Evolutionary conservation across 1,140 invertebrate species (phyloP).

Genomic region (Nylanderia fulva): DNA sequence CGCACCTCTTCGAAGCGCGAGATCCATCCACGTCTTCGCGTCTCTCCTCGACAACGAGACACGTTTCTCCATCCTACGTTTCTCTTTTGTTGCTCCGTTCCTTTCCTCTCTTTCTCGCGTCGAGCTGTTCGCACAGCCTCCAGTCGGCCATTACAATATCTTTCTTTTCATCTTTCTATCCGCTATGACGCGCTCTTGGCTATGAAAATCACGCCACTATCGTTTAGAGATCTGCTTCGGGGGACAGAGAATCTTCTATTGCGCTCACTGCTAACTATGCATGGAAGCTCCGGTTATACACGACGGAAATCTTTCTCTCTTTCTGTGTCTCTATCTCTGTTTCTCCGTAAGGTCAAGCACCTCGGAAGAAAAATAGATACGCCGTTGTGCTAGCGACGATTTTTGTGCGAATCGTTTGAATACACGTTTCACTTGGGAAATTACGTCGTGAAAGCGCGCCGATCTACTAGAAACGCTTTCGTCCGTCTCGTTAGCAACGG

Average conservation of each 20-base stretch:
- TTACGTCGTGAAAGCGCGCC: constrained; percentile 29
- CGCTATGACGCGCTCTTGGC: not conserved
- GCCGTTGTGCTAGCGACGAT: not conserved
- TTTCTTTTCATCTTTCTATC: constrained; percentile 27
- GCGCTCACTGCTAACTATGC: constrained; percentile 44
- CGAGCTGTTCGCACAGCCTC: not conserved
- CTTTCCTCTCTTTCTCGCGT: not conserved
- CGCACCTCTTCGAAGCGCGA: constrained; percentile 69
- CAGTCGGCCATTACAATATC: constrained; percentile 32
- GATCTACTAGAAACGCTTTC: constrained; percentile 23
- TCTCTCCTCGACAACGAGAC: not conserved
- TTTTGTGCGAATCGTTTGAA: constrained; percentile 28
- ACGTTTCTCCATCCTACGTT: too few relatives aligned
- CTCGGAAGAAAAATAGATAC: constrained; percentile 47
- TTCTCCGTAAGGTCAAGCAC: constrained; percentile 38
- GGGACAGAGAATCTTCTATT: constrained; percentile 41
- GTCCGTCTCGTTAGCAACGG: constrained; percentile 22
- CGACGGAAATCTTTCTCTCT: not conserved
- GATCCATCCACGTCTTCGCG: not conserved
- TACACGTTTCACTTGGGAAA: constrained; percentile 47
- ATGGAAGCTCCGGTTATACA: constrained; percentile 35
- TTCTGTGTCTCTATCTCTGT: not conserved
- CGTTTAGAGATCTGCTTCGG: constrained; percentile 48
- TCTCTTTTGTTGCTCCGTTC: constrained; percentile 10
- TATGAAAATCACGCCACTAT: constrained; percentile 50